These are phyloP conservation scores for Strix uralensis DNA, from an alignment of 2,113 vertebrate genomes.

Conservation along the genomic window DNA sequence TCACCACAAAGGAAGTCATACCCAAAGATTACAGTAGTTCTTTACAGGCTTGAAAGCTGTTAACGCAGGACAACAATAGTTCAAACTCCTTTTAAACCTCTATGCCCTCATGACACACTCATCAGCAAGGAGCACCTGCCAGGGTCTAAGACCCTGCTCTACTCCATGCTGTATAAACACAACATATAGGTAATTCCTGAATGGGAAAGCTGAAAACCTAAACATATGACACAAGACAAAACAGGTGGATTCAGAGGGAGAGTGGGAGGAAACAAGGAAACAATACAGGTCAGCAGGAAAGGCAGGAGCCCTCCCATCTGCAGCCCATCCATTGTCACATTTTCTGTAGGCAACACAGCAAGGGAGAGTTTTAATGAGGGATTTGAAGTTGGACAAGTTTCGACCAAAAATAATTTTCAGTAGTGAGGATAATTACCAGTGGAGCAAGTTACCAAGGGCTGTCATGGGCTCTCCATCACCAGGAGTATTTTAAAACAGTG, in stretches of 20 bases:
- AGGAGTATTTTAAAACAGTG: neutral
- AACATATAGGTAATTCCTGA: constrained; percentile 10
- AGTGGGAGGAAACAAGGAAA: constrained; percentile 36
- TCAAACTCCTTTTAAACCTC: constrained; percentile 27
- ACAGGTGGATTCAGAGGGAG: constrained; percentile 38
- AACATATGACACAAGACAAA: constrained; percentile 34
- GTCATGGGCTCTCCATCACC: neutral
- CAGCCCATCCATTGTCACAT: neutral
- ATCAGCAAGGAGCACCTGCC: constrained; percentile 19
- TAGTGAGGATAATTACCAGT: constrained; percentile 2
- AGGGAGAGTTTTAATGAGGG: constrained; percentile 61
- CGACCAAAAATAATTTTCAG: constrained; percentile 30
- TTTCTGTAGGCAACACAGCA: constrained; percentile 60
- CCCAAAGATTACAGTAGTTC: constrained; percentile 11
- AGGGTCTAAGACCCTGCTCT: constrained; percentile 24
- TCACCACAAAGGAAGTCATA: neutral
- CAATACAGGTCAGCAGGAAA: constrained; percentile 11
- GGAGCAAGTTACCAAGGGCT: neutral
- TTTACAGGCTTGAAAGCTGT: constrained; percentile 32
- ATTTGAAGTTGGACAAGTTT: constrained; percentile 37
- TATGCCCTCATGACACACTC: neutral
- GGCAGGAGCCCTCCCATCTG: constrained; percentile 3
- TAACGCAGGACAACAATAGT: constrained; percentile 12
- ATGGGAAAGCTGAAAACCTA: constrained; percentile 29
- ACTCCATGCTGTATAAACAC: neutral